phyloP scores from a whole-genome alignment of 2,113 vertebrate species.

The Triplophysa rosa region DNA sequence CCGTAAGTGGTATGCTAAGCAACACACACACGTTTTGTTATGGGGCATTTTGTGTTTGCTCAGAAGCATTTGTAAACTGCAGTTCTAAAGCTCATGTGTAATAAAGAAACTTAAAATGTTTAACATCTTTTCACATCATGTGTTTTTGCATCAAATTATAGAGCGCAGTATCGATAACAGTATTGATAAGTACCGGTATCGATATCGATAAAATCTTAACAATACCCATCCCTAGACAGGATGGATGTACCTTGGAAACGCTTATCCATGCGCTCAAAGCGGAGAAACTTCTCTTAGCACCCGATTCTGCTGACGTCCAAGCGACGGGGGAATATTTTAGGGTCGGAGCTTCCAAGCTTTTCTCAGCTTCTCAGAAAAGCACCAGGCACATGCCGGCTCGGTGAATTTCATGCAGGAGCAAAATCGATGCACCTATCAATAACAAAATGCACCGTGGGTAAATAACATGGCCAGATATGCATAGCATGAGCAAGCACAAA shows the following conservation, averaged over 20 bases:
- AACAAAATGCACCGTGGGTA: constrained; percentile 51
- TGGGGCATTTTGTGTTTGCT: too few relatives aligned
- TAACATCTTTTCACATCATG: too few relatives aligned
- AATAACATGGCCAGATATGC: constrained; percentile 41
- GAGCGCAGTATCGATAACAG: too few relatives aligned
- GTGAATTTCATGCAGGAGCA: constrained; percentile 35
- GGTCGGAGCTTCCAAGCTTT: constrained; percentile 14
- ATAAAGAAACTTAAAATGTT: too few relatives aligned
- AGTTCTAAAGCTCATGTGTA: too few relatives aligned
- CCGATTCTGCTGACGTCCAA: constrained; percentile 16
- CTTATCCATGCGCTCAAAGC: constrained; percentile 7
- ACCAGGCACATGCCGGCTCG: constrained; percentile 13
- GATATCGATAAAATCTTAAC: too few relatives aligned
- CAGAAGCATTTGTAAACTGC: too few relatives aligned
- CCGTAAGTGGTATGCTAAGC: too few relatives aligned
- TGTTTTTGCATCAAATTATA: too few relatives aligned
- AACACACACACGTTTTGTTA: too few relatives aligned
- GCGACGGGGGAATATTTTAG: constrained; percentile 22
- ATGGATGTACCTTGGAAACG: background rate
- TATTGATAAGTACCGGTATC: too few relatives aligned
- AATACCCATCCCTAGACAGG: too few relatives aligned
- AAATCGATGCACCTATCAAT: constrained; percentile 53
- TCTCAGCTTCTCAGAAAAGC: constrained; percentile 31
- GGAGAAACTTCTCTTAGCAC: constrained; percentile 35
- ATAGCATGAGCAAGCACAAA: constrained; percentile 20